Conservation (phyloP, 2,113 vertebrate genomes). For the Gnathonemus echidnorhynchus region DNA sequence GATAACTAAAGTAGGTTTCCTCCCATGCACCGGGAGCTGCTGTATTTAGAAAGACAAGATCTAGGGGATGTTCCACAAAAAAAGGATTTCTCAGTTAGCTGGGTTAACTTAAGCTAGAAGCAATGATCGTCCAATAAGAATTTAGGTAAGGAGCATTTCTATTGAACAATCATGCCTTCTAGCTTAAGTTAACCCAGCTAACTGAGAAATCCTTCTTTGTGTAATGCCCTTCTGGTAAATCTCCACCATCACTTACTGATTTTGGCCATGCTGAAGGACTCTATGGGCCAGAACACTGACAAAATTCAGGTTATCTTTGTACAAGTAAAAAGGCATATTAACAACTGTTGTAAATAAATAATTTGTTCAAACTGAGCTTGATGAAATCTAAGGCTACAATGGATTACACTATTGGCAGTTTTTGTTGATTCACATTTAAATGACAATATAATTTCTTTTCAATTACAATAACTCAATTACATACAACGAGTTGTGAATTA, state of each 20-base stretch:
- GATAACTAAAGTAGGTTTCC: constrained; percentile 15
- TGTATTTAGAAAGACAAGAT: constrained; percentile 38
- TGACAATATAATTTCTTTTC: neutral
- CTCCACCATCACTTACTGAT: constrained; percentile 13
- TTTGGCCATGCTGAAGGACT: constrained; percentile 15
- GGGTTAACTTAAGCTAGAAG: too few species aligned
- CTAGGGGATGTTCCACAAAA: too few species aligned
- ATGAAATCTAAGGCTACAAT: neutral
- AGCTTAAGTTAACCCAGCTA: too few species aligned
- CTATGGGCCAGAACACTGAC: neutral
- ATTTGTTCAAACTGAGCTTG: neutral
- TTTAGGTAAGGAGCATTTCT: too few species aligned
- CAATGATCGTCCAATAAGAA: too few species aligned
- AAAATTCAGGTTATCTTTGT: constrained; percentile 11
- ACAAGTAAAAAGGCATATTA: constrained; percentile 1
- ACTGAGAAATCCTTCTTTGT: too few species aligned
- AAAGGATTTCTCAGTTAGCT: too few species aligned
- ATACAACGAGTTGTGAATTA: neutral
- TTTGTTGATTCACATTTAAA: neutral
- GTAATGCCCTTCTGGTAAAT: constrained; percentile 29
- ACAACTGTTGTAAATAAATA: neutral
- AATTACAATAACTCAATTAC: neutral
- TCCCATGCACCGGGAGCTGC: constrained; percentile 16
- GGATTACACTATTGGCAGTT: neutral
- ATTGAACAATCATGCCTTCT: too few species aligned